These are phyloP conservation scores for Latrodectus hesperus DNA, from an alignment of 2,888 invertebrate species.

Conservation along the genomic window DNA sequence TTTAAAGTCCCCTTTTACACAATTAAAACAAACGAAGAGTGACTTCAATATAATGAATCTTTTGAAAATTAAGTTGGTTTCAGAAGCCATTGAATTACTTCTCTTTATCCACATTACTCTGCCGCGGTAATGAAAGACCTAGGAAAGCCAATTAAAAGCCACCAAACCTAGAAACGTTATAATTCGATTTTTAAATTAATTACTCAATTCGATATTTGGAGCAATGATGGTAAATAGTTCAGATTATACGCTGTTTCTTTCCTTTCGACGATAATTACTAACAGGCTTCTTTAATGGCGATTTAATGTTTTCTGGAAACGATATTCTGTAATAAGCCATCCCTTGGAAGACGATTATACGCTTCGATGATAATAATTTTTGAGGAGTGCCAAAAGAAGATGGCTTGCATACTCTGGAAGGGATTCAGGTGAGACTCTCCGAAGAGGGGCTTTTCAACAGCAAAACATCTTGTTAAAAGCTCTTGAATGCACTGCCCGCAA, in stretches of 20 bases:
- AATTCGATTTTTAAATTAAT: slow-evolving; percentile 56
- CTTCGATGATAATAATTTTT: slow-evolving; percentile 32
- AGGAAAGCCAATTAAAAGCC: slow-evolving; percentile 23
- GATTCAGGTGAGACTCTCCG: neutral
- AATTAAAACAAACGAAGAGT: no score
- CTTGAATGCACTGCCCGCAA: no score
- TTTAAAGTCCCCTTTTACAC: no score
- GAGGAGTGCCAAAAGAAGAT: slow-evolving; percentile 56
- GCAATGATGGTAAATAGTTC: slow-evolving; percentile 40
- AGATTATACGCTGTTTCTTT: slow-evolving; percentile 46
- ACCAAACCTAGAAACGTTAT: slow-evolving; percentile 17
- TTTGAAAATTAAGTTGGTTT: no score
- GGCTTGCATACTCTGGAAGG: slow-evolving; percentile 14
- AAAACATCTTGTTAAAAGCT: no score
- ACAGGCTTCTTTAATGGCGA: slow-evolving; percentile 51
- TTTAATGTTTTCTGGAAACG: slow-evolving; percentile 54
- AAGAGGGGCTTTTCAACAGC: neutral
- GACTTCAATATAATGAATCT: no score
- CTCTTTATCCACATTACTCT: slow-evolving; percentile 9
- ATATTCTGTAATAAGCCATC: slow-evolving; percentile 38
- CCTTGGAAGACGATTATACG: slow-evolving; percentile 43
- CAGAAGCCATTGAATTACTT: slow-evolving; percentile 5
- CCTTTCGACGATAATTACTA: slow-evolving; percentile 46
- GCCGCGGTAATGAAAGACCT: slow-evolving; percentile 7
- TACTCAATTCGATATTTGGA: slow-evolving; percentile 14